Base-by-base conservation (phyloP, 37 sponge, comb jelly and placozoan species). In the Cliona cf. orientalis region DNA sequence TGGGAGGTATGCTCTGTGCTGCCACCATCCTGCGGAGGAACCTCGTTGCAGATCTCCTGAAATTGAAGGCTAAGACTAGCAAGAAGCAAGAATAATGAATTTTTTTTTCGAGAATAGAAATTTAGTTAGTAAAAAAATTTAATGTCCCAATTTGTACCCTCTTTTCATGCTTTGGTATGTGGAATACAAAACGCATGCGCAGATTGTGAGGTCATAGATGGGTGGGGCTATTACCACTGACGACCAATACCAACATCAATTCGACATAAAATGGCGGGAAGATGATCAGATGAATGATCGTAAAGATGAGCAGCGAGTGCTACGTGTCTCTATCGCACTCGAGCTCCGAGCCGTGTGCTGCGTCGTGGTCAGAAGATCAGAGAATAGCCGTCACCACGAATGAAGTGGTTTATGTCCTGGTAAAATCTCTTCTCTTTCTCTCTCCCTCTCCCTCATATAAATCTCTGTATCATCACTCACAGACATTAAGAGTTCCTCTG, bases 21-120 rank as follows among this genome's bases (percentile, higher is more conserved):
- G 89, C 89, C 21, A 76, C 87, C 67, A 80, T 97, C 55, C 71
- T 94, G 22, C 87, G 87, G 84, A 72, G 92, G 40, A 89, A 97
- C 73, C 69, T 97, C 21, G 37, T 94, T 40, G 59, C 6, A 0
- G 97, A 97, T 53, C 57, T 97, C 14, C 0, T 32, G 4, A 33
- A 57, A 14, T 39, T 69, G 37, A 85, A 29, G 5, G 59, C 29
- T 6, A 40, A 46, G 45, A 3, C 64, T 12, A 66, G 38, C 74
- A 63, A 63, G 42, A 39, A 73, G 26, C 3, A 63, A 68, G 60
- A 59, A 58, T 19, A 35, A 58, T 29, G 71, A 70, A n/a, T 61
- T n/a, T 61, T 7, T 61, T 6, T 61, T n/a, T 61, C 26, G 63
- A 6, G 22, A 9, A 61, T n/a, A 61, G 6, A 19, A 66, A 4